Evolutionary conservation across 2,888 invertebrate species (phyloP).

Genomic region (Subacronicta megacephala): DNA sequence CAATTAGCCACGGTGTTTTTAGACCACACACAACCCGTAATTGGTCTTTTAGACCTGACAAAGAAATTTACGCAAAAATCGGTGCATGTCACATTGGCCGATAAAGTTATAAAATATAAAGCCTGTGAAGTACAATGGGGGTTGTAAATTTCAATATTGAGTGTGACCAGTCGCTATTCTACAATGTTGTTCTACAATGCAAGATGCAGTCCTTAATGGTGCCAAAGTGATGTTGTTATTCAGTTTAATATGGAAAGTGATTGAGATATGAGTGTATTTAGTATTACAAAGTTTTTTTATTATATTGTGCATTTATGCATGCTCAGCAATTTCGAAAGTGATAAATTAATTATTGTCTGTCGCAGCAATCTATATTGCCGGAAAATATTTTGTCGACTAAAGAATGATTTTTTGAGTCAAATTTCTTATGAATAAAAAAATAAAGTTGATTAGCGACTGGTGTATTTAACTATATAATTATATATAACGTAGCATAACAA

Average conservation of each 20-base stretch:
- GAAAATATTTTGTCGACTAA: no score
- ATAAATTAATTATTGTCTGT: no score
- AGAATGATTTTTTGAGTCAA: no score
- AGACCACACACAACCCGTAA: conserved; percentile 63
- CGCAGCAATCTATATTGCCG: no score
- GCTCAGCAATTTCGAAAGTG: no score
- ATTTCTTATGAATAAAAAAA: no score
- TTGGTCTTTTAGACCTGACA: conserved; percentile 58
- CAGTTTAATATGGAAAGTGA: conserved; percentile 11
- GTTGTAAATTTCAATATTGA: conserved; percentile 83
- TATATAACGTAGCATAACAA: no score
- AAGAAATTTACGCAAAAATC: conserved; percentile 64
- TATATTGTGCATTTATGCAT: no score
- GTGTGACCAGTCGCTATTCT: conserved; percentile 62
- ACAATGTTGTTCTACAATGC: conserved; percentile 83
- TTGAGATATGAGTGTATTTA: conserved; percentile 27
- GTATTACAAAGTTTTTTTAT: neutral
- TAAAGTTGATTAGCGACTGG: no score
- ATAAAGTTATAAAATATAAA: conserved; percentile 80
- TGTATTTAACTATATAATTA: no score
- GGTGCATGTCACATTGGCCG: conserved; percentile 65
- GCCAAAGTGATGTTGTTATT: conserved; percentile 32
- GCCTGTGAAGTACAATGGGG: conserved; percentile 67
- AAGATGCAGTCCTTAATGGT: conserved; percentile 61
- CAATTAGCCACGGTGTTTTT: conserved; percentile 63